Evolutionary conservation across 2,113 vertebrate genomes (phyloP), one percentile per base, ranked within the genome.

Genomic region (Atherinomorus stipes): DNA sequence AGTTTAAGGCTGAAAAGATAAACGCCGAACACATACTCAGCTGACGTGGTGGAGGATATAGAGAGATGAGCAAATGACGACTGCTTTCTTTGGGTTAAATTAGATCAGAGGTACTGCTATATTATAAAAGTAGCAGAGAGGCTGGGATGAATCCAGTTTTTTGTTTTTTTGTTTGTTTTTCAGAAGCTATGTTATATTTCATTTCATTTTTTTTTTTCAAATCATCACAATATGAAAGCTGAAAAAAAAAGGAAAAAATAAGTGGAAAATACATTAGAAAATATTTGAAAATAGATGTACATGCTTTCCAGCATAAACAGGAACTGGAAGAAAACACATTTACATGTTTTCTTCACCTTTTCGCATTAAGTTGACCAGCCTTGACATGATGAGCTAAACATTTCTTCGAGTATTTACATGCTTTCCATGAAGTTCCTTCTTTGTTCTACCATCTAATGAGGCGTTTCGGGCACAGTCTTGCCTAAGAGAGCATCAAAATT

Each of bases 371-470:
- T 47, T 56, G 40, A 40, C 44, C 57, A 45, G 22, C 25, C 13
- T 22, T 54, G 69, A 57, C 37, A 22, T 63, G 28, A 54, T 49
- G 28, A 49, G 38, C 37, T 57, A 21, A 44, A 61, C 26, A 62
- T 38, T 52, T 78, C 54, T 71, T 49, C 18, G 37, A 8, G 8
- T 53, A 44, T 81, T 76, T 68, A 50, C 44, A 11, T 22, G 25
- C 25, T 47, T 54, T 38, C 16, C 18, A 11, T 40, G 47, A 42
- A 25, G 38, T 49, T 85, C 28, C 23, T 23, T 68, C 49, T 61
- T 65, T 74, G 52, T 79, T 75, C 16, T 22, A 31, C 21, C 16
- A 25, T 59, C 61, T 85, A 85, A 85, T 74, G 47, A 74, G 64
- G 66, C 50, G 74, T 66, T 85, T 21, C 40, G n/a, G 54, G 65